Evolutionary conservation across 2,888 invertebrate species (phyloP).

Genomic region (Rhopalosiphum nymphaeae): DNA sequence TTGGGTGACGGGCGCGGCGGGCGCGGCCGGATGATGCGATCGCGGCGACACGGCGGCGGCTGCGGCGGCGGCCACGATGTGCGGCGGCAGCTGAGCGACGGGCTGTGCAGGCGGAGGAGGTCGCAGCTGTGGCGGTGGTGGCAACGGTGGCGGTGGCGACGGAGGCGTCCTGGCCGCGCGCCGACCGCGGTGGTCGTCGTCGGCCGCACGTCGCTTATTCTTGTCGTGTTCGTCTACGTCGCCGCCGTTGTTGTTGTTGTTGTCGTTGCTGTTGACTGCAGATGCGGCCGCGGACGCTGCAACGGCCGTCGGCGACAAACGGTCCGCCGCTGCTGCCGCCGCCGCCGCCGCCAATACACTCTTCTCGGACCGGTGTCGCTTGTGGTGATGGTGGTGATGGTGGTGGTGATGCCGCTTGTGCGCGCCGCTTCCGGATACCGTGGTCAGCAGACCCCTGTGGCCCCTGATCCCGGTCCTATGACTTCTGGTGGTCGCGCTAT

Average conservation of each 20-base stretch:
- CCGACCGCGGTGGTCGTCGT: not conserved
- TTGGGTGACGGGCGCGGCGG: conserved; percentile 42
- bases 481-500: not conserved
- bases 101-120: conserved; percentile 25
- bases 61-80: conserved; percentile 70
- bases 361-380: conserved; percentile 47
- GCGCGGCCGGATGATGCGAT: conserved; percentile 33
- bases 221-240: not conserved
- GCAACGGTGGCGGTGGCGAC: conserved; percentile 68
- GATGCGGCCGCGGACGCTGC: not conserved
- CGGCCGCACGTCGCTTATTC: conserved; percentile 24
- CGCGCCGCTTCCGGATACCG: conserved; percentile 53
- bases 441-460: conserved; percentile 66
- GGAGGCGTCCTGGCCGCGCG: conserved; percentile 25
- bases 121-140: conserved; percentile 69
- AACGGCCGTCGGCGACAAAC: not conserved
- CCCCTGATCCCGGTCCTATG: conserved; percentile 66
- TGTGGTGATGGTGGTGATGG: conserved; percentile 48
- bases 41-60: conserved; percentile 71
- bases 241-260: not conserved
- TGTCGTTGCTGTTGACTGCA: conserved; percentile 20
- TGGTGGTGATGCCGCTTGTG: conserved; percentile 51
- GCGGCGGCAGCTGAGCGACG: conserved; percentile 69
- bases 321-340: not conserved
- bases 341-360: not conserved